phyloP scores from a whole-genome alignment of 1,140 invertebrate species.

The Lethrus apterus region DNA sequence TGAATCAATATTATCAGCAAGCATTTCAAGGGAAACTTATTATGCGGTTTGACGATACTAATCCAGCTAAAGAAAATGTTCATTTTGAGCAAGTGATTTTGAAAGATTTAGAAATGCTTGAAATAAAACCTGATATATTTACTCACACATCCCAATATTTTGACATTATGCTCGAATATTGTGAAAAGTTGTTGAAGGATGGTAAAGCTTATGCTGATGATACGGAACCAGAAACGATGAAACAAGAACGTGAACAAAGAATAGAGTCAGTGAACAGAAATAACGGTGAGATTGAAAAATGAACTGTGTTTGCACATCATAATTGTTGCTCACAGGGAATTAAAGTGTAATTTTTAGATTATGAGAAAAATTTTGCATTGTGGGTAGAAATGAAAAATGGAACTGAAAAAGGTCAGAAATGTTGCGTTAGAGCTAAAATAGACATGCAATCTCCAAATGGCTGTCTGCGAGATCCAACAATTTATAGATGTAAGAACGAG shows the following conservation, averaged over 20 bases:
- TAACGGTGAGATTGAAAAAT: constrained; percentile 66
- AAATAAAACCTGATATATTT: constrained; percentile 89
- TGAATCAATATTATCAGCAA: constrained; percentile 97
- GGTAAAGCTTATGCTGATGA: constrained; percentile 95
- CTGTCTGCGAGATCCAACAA: constrained; percentile 97
- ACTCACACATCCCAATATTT: constrained; percentile 97
- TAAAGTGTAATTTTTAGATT: constrained; percentile 54
- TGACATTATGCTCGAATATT: constrained; percentile 80
- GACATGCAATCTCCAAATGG: constrained; percentile 96
- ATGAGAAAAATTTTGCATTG: constrained; percentile 70
- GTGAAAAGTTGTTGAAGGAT: constrained; percentile 81
- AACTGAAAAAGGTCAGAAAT: constrained; percentile 41
- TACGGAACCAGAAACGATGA: constrained; percentile 91
- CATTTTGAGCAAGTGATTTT: constrained; percentile 98
- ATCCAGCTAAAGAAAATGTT: constrained; percentile 98
- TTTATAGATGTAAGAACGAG: constrained; percentile 97
- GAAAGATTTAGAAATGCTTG: constrained; percentile 85
- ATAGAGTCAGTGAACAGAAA: constrained; percentile 78
- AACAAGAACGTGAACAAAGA: constrained; percentile 85
- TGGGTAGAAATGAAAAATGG: constrained; percentile 76
- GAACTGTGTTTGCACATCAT: not conserved
- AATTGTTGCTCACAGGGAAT: not conserved
- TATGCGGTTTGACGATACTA: constrained; percentile 99
- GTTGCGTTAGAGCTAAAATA: constrained; percentile 86
- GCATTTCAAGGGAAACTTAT: constrained; percentile 91